Evolutionary conservation across 2,888 invertebrate genomes (phyloP).

Genomic region (Hypena proboscidalis): DNA sequence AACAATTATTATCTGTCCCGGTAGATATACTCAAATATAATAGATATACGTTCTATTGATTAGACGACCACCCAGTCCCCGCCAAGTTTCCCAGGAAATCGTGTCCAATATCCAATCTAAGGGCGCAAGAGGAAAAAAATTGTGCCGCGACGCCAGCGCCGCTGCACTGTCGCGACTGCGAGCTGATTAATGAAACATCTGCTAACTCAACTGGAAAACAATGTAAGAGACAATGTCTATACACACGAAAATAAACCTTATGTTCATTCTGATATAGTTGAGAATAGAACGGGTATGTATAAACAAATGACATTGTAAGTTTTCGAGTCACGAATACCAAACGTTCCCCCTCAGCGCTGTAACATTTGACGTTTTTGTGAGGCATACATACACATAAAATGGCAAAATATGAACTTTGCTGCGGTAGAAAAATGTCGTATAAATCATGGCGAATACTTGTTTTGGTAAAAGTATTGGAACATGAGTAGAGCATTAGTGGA

Average conservation of each 20-base stretch:
- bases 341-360: conserved; percentile 82
- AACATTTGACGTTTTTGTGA: conserved; percentile 85
- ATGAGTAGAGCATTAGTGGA: neutral
- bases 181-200: conserved; percentile 82
- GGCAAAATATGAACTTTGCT: conserved; percentile 75
- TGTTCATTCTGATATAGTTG: rapidly evolving
- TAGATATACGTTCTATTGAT: conserved; percentile 43
- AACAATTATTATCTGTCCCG: conserved; percentile 18
- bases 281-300: conserved; percentile 11
- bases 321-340: conserved; percentile 73
- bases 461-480: conserved; percentile 11
- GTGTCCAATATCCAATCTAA: conserved; percentile 82
- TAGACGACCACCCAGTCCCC: conserved; percentile 74
- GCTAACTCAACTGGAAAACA: conserved; percentile 71
- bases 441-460: conserved; percentile 33
- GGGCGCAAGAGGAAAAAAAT: conserved; percentile 82
- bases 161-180: conserved; percentile 83
- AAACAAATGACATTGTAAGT: conserved; percentile 33
- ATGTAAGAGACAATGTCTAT: conserved; percentile 37
- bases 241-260: conserved; percentile 32
- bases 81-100: conserved; percentile 80
- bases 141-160: conserved; percentile 76
- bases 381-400: conserved; percentile 76
- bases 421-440: conserved; percentile 40
- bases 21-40: conserved; percentile 13